Base-by-base conservation (phyloP, 2,888 invertebrate species). In the Nomada fabriciana region DNA sequence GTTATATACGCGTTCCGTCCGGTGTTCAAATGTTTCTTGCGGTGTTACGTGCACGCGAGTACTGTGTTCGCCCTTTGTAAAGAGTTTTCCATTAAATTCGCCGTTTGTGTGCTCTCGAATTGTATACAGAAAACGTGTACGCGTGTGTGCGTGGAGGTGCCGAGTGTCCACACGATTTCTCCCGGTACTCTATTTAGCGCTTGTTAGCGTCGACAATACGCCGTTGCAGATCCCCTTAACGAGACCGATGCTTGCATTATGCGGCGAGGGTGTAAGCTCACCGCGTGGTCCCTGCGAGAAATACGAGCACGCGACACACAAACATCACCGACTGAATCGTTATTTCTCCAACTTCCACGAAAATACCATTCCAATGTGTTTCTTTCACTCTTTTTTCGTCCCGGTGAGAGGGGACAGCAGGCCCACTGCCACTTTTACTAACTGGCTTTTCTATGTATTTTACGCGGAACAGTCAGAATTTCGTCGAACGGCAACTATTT, bases 141-240 rank as follows among this genome's bases (percentile, higher is more conserved):
- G 65, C 72, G 64, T 60, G 76, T 65, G 73, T 68, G 76, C 61
- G 73, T 23, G 13, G 20, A 65, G 53, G 55, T 68, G 50, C 64
- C 20, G 76, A 72, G 78, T 69, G 81, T 85, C 86, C 81, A 70
- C 75, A 79, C 86, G 82, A 87, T 86, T 86, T 84, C 82, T 77
- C 80, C 73, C 69, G 75, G 87, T 81, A 88, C 90, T 92, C 92
- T 92, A 93, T 93, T 93, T 93, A 92, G 91, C 90, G 92, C 93
- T 93, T 91, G 93, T 93, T 93, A 93, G 91, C 89, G 89, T 74
- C 88, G 90, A 91, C 93, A 92, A 92, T 91, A 87, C 88, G 89
- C 86, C 85, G 89, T 91, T 90, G 91, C 92, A 93, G 92, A 93
- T 93, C 92, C 93, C 91, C 91, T 89, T 89, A 89, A 89, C 89